Evolutionary conservation across 2,888 invertebrate species (phyloP), one percentile per base, ranked within the genome.

Genomic region (Sepioteuthis lessoniana): DNA sequence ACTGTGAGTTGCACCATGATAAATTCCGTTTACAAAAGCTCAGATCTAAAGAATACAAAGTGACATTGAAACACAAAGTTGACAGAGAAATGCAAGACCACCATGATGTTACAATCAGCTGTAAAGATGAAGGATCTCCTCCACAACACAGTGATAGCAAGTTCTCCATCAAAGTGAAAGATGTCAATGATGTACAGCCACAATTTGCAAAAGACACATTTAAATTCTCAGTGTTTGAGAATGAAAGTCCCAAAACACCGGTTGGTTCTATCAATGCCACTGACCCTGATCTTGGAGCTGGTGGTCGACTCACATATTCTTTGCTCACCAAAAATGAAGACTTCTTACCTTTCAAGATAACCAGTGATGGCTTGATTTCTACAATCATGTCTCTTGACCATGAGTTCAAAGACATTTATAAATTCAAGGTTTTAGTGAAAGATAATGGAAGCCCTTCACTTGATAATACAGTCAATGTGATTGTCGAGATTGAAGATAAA

Each of bases 61-160:
- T 76, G 76, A 76, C 76, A 76, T 76, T 76, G 76, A 76, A 76
- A 35, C 76, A 76, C 76, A 76, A 76, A 76, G 76, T 76, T 76
- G 76, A 76, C 76, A 76, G 76, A 76, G 76, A 76, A 76, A 76
- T 35, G 76, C 76, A 76, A 76, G 76, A 76, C 16, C 76, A 76
- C 76, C 76, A 76, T 76, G 76, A 76, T 76, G 76, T 76, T 76
- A 76, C 76, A 76, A 76, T 76, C 35, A 76, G 76, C 76, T 76
- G 76, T n/a, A 76, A 76, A 76, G 76, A 76, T 76, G 76, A 76
- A 76, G 76, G 76, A 76, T 76, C 76, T 76, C 76, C 76, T 76
- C 76, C 76, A 35, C 76, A 76, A 76, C n/a, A 76, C 76, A 76
- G 76, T 35, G 76, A 76, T 76, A 76, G 76, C 76, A 76, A 76